Percentiles rank a stretch among this genome's conserved stretches.
These are phyloP conservation scores for Oreochromis spilurus DNA, from an alignment of 2,113 vertebrate species.

Conservation along the genomic window DNA sequence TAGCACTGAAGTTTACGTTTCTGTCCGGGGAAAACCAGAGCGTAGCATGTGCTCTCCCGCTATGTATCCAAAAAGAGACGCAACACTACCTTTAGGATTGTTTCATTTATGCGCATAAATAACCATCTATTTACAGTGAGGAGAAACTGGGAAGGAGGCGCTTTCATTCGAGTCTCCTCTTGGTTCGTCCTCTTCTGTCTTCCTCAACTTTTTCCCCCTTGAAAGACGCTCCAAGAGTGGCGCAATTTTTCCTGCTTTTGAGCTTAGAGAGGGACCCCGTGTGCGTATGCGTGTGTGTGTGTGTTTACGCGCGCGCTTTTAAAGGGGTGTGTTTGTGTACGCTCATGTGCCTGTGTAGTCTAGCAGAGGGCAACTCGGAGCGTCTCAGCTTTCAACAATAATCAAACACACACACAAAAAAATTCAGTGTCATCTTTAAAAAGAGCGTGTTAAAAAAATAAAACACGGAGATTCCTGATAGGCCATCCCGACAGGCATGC, in stretches of 20 bases:
- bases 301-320: not conserved
- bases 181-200: conserved; percentile 58
- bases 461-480: not conserved
- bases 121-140: conserved; percentile 41
- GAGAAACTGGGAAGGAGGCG: conserved; percentile 37
- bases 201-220: conserved; percentile 63
- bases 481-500: not conserved
- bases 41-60: conserved; percentile 10
- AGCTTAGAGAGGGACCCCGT: conserved; percentile 63
- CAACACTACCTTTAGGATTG: conserved; percentile 9
- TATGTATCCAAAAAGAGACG: conserved; percentile 38
- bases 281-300: not conserved
- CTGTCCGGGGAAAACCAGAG: conserved; percentile 3
- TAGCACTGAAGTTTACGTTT: not conserved
- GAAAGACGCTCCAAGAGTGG: conserved; percentile 70
- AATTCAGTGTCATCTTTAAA: not conserved
- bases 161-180: conserved; percentile 55
- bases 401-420: not conserved
- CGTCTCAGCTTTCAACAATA: conserved; percentile 41
- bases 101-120: conserved; percentile 54
- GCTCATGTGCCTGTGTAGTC: conserved; percentile 20
- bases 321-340: conserved; percentile 57
- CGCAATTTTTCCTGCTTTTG: conserved; percentile 66
- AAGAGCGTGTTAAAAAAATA: not conserved
- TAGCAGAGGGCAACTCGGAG: conserved; percentile 36